phyloP scores from a whole-genome alignment of 2,888 invertebrate genomes.

The Thymelicus acteon region DNA sequence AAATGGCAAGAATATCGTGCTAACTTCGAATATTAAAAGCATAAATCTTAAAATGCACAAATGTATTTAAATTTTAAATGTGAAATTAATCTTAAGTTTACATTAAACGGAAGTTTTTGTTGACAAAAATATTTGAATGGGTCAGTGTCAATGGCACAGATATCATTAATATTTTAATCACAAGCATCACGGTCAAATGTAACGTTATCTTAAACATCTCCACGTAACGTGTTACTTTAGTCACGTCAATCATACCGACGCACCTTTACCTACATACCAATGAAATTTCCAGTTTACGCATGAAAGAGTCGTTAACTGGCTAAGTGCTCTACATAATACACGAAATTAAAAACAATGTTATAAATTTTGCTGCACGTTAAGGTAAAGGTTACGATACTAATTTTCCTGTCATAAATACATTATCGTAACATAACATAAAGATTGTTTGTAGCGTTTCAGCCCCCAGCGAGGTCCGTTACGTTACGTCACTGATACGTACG shows the following conservation, averaged over 20 bases:
- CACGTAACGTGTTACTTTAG: slow-evolving; percentile 3
- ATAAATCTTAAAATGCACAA: neutral
- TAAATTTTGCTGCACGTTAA: neutral
- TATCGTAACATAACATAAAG: slow-evolving; percentile 4
- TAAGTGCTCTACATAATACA: slow-evolving; percentile 2
- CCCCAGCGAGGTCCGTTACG: slow-evolving; percentile 6
- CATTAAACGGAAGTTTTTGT: slow-evolving; percentile 5
- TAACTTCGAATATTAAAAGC: neutral
- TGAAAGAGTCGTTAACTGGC: slow-evolving; percentile 2
- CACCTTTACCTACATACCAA: slow-evolving; percentile 12
- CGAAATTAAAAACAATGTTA: slow-evolving; percentile 8
- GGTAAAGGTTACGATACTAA: slow-evolving; percentile 9
- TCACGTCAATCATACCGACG: slow-evolving; percentile 6
- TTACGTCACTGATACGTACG: neutral
- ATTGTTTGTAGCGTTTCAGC: slow-evolving; percentile 4
- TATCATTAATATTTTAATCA: slow-evolving; percentile 14
- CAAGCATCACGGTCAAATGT: slow-evolving; percentile 6
- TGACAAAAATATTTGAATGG: slow-evolving; percentile 5
- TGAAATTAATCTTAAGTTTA: slow-evolving; percentile 7
- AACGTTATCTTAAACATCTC: slow-evolving; percentile 9
- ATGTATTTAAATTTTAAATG: neutral
- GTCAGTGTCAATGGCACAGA: slow-evolving; percentile 15
- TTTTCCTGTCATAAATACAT: slow-evolving; percentile 23
- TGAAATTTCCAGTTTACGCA: slow-evolving; percentile 2
- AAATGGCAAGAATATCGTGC: neutral